Evolutionary conservation across 2,113 vertebrate species (phyloP).

Genomic region (Myiopsitta monachus): DNA sequence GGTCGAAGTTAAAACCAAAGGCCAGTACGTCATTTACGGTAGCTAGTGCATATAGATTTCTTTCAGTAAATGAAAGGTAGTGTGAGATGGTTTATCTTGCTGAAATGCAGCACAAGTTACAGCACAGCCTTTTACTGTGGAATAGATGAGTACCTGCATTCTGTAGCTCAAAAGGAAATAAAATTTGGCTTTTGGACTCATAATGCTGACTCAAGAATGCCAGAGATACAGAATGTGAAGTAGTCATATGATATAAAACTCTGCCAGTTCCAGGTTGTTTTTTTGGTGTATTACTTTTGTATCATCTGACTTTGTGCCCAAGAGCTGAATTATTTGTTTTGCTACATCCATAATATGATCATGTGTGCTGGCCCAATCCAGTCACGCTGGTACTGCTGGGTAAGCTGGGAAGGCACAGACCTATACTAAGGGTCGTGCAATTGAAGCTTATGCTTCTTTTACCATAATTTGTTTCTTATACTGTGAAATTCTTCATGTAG

Average conservation of each 20-base stretch:
- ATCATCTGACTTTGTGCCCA: neutral
- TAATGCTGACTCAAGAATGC: neutral
- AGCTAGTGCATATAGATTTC: neutral
- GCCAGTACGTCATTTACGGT: neutral
- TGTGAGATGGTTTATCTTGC: neutral
- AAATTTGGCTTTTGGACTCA: neutral
- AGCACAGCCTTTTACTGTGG: neutral
- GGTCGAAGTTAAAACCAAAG: neutral
- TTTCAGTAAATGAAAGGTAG: neutral
- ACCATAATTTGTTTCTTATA: neutral
- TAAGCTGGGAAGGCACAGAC: neutral
- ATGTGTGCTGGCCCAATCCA: neutral
- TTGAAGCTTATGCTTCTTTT: neutral
- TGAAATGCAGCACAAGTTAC: neutral
- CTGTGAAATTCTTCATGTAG: neutral
- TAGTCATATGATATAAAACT: neutral
- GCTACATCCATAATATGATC: neutral
- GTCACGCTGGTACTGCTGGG: neutral
- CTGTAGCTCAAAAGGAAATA: neutral
- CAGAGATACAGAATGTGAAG: neutral
- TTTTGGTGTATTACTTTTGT: neutral
- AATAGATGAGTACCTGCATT: neutral
- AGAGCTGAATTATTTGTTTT: neutral
- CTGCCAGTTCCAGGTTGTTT: neutral
- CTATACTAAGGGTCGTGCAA: fast-evolving